Percentiles rank a stretch among this genome's conserved stretches.
Evolutionary conservation across 2,888 invertebrate species (phyloP).

Genomic region (Schrankia costaestrigalis): DNA sequence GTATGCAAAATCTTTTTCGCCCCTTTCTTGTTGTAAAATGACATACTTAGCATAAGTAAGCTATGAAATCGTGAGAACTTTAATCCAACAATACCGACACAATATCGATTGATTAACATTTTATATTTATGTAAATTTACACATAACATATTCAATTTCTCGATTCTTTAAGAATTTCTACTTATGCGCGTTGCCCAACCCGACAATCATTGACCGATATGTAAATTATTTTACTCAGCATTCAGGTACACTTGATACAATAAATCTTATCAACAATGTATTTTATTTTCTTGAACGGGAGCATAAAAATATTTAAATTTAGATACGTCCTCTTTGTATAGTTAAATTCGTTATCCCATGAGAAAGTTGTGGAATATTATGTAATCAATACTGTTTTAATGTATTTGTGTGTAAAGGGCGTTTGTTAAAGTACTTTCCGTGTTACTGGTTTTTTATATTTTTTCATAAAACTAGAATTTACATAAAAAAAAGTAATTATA

Average conservation of each 20-base stretch:
- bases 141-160: conserved; percentile 40
- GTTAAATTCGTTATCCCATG: conserved; percentile 13
- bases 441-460: too few species aligned
- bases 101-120: conserved; percentile 53
- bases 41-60: conserved; percentile 58
- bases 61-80: conserved; percentile 55
- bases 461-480: too few species aligned
- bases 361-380: too few species aligned
- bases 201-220: conserved; percentile 10
- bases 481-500: too few species aligned
- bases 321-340: conserved; percentile 3
- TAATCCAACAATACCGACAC: conserved; percentile 17
- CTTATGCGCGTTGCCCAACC: conserved; percentile 7
- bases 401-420: too few species aligned
- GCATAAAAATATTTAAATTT: conserved; percentile 10
- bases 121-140: conserved; percentile 50
- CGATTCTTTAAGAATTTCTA: conserved; percentile 26
- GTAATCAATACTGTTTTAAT: too few species aligned
- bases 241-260: conserved; percentile 22
- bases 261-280: conserved; percentile 17
- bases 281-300: conserved; percentile 7
- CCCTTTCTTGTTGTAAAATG: too few species aligned
- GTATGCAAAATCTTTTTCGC: too few species aligned
- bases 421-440: too few species aligned
- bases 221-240: conserved; percentile 18